Conservation (phyloP, 2,797 vertebrate species). For the Lerista edwardsae region DNA sequence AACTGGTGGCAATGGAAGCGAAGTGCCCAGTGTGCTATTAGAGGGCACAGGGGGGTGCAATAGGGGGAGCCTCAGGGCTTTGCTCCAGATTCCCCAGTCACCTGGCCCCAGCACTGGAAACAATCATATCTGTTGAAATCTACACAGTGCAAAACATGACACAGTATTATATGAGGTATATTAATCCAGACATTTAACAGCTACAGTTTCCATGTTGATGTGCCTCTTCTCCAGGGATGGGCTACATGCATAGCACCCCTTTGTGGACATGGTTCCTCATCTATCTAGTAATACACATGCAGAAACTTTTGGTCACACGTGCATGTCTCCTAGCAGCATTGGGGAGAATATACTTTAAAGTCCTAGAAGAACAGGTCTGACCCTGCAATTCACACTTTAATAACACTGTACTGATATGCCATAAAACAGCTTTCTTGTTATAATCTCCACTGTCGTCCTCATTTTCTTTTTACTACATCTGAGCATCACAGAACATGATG, state of each 20-base stretch:
- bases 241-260: neutral
- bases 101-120: too few relatives aligned
- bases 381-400: neutral
- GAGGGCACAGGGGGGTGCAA: too few relatives aligned
- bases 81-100: too few relatives aligned
- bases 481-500: neutral
- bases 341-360: neutral
- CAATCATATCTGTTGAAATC: neutral
- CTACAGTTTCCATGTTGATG: neutral
- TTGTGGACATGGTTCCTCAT: neutral
- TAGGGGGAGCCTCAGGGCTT: too few relatives aligned
- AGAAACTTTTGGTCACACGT: neutral
- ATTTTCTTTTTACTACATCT: neutral
- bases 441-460: neutral
- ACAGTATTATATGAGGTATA: neutral
- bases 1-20: too few relatives aligned
- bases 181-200: neutral
- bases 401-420: too few relatives aligned
- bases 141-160: neutral
- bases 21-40: too few relatives aligned
- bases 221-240: neutral
- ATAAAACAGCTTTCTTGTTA: neutral
- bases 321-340: too few relatives aligned
- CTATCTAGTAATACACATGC: neutral
- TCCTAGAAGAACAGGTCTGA: neutral